Evolutionary conservation across 2,888 invertebrate species (phyloP), one percentile per base, ranked within the genome.

Genomic region (Agrochola litura): DNA sequence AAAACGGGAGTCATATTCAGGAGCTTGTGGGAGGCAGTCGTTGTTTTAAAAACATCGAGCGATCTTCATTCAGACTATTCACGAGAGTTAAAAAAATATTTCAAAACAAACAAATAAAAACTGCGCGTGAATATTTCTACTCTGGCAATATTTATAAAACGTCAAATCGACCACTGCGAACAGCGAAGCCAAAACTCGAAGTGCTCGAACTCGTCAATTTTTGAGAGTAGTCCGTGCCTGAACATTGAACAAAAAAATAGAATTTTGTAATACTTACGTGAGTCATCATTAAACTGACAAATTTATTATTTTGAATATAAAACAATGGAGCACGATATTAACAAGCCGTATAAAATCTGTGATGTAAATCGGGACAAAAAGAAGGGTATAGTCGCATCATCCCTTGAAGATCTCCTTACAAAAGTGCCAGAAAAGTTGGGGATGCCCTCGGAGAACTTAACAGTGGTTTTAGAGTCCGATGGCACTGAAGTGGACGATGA

Each of bases 401-500:
- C 98, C 30, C 96, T 99, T 68, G 98, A 98, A 92, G 98, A 98
- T 92, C 97, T 99, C 91, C 97, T 98, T 88, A 95, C 97, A 83
- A 98, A 98, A 96, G 98, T 98, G 73, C 97, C 98, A 71, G 98
- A 98, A 90, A 98, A 98, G 94, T 97, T 98, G 86, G 97, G 97
- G 43, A 92, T 98, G 82, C 97, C 97, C 43, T 94, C 97, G 75
- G 97, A 97, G 84, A 97, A 97, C 86, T 96, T 98, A 78, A 98
- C 98, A 73, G 98, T 99, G 78, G 99, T 99, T 60, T 96, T 99
- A 87, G 99, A 99, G 93, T 98, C 97, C 69, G 99, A 99, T 96
- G 99, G 99, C 54, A 99, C 99, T 0, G 99, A 99, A 97, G 98
- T 99, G 70, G 99, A 99, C 90, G 99, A 99, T 92, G 99, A 99